These are phyloP conservation scores for Hesperia comma DNA, from an alignment of 2,888 invertebrate species.

Conservation along the genomic window DNA sequence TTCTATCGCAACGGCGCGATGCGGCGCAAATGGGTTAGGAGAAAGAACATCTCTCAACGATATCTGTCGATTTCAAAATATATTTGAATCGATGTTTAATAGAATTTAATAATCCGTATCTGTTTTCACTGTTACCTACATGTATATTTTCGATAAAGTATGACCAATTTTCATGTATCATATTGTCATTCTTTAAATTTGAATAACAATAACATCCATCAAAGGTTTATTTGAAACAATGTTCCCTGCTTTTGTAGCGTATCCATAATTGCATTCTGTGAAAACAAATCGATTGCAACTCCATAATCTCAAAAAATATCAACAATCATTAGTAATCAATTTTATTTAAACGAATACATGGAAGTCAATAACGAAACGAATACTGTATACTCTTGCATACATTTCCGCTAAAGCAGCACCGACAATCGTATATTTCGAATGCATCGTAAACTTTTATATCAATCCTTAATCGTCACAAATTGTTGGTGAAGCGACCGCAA, in stretches of 20 bases:
- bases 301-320: too few species aligned
- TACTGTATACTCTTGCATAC: neutral
- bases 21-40: slow-evolving; percentile 24
- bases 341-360: neutral
- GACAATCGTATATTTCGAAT: slow-evolving; percentile 13
- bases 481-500: slow-evolving; percentile 20
- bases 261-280: too few species aligned
- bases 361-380: neutral
- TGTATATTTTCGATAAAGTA: too few species aligned
- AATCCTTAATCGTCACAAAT: slow-evolving; percentile 31
- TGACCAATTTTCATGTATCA: too few species aligned
- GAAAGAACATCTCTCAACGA: slow-evolving; percentile 9
- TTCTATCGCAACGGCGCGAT: slow-evolving; percentile 21
- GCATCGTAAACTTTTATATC: slow-evolving; percentile 34
- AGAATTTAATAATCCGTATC: too few species aligned
- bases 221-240: too few species aligned
- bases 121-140: too few species aligned
- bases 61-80: neutral
- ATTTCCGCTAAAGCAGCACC: neutral
- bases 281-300: too few species aligned
- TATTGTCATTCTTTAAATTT: too few species aligned
- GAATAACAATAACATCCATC: too few species aligned
- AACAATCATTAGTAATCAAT: neutral
- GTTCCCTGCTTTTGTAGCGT: too few species aligned
- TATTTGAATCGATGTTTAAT: neutral